These are phyloP conservation scores for Dinoponera quadriceps DNA, from an alignment of 1,140 invertebrate genomes.

Conservation along the genomic window DNA sequence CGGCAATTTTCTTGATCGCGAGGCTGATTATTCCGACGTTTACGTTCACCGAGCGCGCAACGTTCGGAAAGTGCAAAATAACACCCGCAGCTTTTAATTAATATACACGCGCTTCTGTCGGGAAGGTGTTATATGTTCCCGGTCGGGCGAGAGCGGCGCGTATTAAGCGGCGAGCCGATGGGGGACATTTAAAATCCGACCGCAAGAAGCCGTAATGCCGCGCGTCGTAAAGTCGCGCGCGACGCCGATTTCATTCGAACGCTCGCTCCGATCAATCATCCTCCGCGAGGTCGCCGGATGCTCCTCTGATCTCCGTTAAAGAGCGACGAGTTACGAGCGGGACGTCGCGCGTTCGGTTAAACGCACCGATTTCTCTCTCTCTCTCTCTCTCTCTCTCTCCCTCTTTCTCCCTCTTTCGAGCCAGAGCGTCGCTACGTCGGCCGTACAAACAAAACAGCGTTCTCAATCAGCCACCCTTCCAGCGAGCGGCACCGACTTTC, in stretches of 20 bases:
- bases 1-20: too few species aligned
- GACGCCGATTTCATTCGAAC: constrained; percentile 5
- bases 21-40: too few species aligned
- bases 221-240: neutral
- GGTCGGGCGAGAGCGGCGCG: neutral
- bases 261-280: constrained; percentile 19
- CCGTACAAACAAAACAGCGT: constrained; percentile 83
- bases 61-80: too few species aligned
- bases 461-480: constrained; percentile 83
- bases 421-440: constrained; percentile 37
- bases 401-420: constrained; percentile 51
- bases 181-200: neutral
- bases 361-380: constrained; percentile 17
- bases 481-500: constrained; percentile 54
- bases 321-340: constrained; percentile 1
- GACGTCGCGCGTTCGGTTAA: constrained; percentile 3
- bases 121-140: neutral
- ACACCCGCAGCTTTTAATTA: too few species aligned
- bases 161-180: neutral
- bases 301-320: neutral
- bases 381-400: constrained; percentile 52
- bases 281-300: neutral
- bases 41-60: too few species aligned
- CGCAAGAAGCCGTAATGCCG: neutral
- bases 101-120: too few species aligned